phyloP scores from a whole-genome alignment of 2,797 vertebrate genomes.

The Alauda arvensis region DNA sequence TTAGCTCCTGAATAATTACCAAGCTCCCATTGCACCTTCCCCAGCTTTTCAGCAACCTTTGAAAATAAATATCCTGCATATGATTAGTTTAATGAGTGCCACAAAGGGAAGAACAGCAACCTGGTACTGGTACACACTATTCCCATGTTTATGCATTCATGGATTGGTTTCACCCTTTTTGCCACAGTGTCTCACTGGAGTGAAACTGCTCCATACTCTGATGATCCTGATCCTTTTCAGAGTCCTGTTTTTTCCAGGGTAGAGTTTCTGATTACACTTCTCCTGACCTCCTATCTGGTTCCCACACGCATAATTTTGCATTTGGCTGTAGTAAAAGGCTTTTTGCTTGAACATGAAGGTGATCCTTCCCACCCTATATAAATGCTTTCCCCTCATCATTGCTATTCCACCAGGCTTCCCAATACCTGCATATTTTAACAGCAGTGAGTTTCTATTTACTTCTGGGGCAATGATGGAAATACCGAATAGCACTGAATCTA shows the following conservation, averaged over 20 bases:
- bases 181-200: background rate
- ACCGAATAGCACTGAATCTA: background rate
- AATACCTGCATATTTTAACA: background rate
- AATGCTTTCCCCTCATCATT: background rate
- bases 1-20: background rate
- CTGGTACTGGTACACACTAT: background rate
- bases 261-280: slow-evolving; percentile 23
- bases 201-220: background rate
- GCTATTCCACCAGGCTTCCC: background rate
- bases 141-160: slow-evolving; percentile 9
- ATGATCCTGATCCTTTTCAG: background rate
- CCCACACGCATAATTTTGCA: slow-evolving; percentile 42
- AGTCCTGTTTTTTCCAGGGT: slow-evolving; percentile 2
- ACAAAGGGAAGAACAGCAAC: slow-evolving; percentile 6
- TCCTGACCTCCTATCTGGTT: slow-evolving; percentile 26
- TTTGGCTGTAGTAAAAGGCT: background rate
- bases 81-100: background rate
- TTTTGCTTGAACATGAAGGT: background rate
- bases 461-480: background rate
- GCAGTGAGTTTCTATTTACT: background rate
- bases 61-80: slow-evolving; percentile 29
- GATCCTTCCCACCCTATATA: background rate
- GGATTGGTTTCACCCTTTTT: slow-evolving; percentile 39
- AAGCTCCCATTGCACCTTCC: background rate
- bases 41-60: slow-evolving; percentile 20